Evolutionary conservation across 2,113 vertebrate species (phyloP).

Genomic region (Oxygymnocypris stewartii): DNA sequence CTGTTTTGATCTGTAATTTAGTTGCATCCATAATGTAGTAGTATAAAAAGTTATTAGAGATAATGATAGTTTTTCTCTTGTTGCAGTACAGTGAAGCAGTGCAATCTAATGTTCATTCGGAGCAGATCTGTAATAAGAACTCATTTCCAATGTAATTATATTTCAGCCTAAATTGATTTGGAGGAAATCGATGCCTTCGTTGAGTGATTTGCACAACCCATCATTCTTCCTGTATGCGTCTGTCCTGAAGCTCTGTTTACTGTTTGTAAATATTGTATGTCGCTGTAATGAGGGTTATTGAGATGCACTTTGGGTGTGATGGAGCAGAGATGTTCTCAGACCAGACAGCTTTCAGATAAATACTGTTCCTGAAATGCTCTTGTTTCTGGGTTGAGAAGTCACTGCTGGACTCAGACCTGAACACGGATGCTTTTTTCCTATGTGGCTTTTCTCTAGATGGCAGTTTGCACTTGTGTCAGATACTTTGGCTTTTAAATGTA

Average conservation of each 20-base stretch:
- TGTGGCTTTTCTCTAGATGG: not conserved
- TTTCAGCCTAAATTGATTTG: constrained; percentile 60
- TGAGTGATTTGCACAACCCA: constrained; percentile 37
- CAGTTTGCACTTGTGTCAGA: not conserved
- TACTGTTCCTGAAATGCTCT: constrained; percentile 43
- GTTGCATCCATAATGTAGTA: not conserved
- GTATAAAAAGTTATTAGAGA: not conserved
- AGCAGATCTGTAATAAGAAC: constrained; percentile 8
- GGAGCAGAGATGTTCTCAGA: constrained; percentile 47
- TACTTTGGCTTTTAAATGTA: not conserved
- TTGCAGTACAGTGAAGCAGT: not conserved
- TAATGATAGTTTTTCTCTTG: not conserved
- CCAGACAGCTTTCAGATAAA: constrained; percentile 64
- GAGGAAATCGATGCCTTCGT: constrained; percentile 60
- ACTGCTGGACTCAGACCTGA: not conserved
- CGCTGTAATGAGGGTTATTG: constrained; percentile 58
- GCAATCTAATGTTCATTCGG: constrained; percentile 20
- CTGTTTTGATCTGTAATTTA: constrained; percentile 1
- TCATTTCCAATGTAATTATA: constrained; percentile 52
- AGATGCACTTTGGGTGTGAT: constrained; percentile 63
- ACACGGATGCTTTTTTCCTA: too few relatives aligned
- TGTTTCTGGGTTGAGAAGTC: constrained; percentile 54
- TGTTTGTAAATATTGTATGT: constrained; percentile 46
- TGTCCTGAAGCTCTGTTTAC: constrained; percentile 45
- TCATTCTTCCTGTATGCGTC: constrained; percentile 45